A percentile compares a stretch with the other conserved stretches of the same genome.
Evolutionary conservation across 1,140 invertebrate species (phyloP).

Genomic region (Leucophenga varia): DNA sequence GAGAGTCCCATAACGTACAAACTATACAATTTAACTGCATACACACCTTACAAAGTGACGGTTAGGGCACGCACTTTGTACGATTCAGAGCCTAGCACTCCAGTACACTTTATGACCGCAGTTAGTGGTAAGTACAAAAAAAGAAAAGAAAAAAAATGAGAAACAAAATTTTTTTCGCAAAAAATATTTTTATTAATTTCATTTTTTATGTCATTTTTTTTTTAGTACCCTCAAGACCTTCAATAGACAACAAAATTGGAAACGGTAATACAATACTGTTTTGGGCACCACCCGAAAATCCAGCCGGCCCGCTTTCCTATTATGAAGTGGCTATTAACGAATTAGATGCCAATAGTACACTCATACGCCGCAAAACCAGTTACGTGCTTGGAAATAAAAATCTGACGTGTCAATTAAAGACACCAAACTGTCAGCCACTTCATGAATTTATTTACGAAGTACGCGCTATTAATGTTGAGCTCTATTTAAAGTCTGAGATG

Average conservation of each 20-base stretch:
- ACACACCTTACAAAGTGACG: constrained; percentile 28
- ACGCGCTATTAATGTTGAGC: constrained; percentile 34
- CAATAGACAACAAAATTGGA: too few species aligned
- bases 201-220: too few species aligned
- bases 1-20: constrained; percentile 24
- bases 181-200: too few species aligned
- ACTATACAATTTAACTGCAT: constrained; percentile 32
- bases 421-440: constrained; percentile 24
- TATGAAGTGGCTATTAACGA: constrained; percentile 33
- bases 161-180: too few species aligned
- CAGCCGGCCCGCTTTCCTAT: constrained; percentile 31
- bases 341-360: constrained; percentile 13
- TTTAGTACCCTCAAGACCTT: too few species aligned
- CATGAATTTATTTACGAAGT: constrained; percentile 29
- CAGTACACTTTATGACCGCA: constrained; percentile 25
- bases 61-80: constrained; percentile 27
- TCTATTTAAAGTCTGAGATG: background rate
- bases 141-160: too few species aligned
- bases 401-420: constrained; percentile 21
- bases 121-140: constrained; percentile 38
- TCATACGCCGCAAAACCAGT: constrained; percentile 13
- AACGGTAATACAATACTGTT: constrained; percentile 18
- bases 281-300: constrained; percentile 20
- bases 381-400: constrained; percentile 19
- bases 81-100: constrained; percentile 32